Conservation (phyloP, 2,888 invertebrate genomes). For the Tipula confusa region DNA sequence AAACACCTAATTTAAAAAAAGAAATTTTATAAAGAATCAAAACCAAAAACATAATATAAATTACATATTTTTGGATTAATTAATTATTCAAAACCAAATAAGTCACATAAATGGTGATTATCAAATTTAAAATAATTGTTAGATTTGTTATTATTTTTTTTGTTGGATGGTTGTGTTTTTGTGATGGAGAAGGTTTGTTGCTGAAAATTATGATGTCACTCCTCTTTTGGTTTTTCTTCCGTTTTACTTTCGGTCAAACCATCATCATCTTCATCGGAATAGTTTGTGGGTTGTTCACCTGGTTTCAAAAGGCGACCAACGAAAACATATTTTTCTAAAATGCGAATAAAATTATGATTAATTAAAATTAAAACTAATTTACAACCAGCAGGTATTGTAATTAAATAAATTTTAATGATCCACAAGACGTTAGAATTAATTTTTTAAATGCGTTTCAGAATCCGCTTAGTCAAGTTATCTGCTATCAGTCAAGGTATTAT, state of each 20-base stretch:
- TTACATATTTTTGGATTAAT: background rate
- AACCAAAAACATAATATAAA: background rate
- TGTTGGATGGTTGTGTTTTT: background rate
- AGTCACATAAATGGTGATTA: constrained; percentile 30
- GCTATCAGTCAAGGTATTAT: too few relatives aligned
- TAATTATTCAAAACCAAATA: constrained; percentile 30
- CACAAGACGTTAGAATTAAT: too few relatives aligned
- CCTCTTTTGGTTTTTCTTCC: constrained; percentile 36
- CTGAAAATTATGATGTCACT: constrained; percentile 28
- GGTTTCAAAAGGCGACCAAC: constrained; percentile 87
- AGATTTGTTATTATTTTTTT: background rate
- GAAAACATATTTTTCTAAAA: constrained; percentile 87
- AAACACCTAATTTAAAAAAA: background rate
- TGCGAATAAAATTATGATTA: too few relatives aligned
- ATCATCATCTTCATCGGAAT: constrained; percentile 78
- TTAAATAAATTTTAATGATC: too few relatives aligned
- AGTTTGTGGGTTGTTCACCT: constrained; percentile 84
- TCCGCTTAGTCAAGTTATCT: too few relatives aligned
- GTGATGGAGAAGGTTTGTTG: background rate
- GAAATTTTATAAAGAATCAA: background rate
- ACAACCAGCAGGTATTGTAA: too few relatives aligned
- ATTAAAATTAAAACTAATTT: too few relatives aligned
- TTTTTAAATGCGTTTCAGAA: too few relatives aligned
- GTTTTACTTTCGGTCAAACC: constrained; percentile 34
- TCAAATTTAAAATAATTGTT: background rate